Base-by-base conservation (phyloP, 2,888 invertebrate genomes). In the Zaprionus lineosus region DNA sequence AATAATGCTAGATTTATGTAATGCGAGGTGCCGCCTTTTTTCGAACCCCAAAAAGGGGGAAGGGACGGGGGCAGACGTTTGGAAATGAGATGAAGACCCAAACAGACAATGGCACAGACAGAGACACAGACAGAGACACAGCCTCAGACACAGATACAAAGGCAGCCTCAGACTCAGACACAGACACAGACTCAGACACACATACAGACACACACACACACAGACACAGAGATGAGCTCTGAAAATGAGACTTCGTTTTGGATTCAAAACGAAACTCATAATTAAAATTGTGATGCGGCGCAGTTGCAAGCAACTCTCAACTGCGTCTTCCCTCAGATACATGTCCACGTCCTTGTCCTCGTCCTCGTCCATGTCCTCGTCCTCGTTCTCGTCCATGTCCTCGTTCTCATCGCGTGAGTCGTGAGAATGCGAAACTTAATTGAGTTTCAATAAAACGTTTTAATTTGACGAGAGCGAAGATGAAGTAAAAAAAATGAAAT, bases 391-490 rank as follows among this genome's bases (percentile, higher is more conserved):
- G 21, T 21, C 4, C 21, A 7, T n/a, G 16, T 43, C 37, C 21
- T 16, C 11, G 11, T 24, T 15, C 36, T 24, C 52, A 41, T 52
- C 52, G 58, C 56, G 64, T 60, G 53, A 40, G 67, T 33, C 79
- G 74, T 78, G 83, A 82, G 83, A 78, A 82, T 82, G 62, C 59
- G 59, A 73, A 63, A 78, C 67, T 76, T 78, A 78, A 78, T 78
- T 82, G 83, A 78, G 76, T 78, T 82, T 78, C 78, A 82, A 78
- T 78, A 78, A 82, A 78, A 78, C 74, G 76, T 76, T 78, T 78
- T 74, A 82, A 73, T 78, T 82, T 78, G 72, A 63, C 64, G 48
- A 66, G 41, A 31, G 44, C 21, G 31, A 34, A 51, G 43, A 50
- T 36, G 16, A 33, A 31, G 3, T 8, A 28, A 26, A 39, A 50